phyloP scores from a whole-genome alignment of 2,113 vertebrate genomes.

The Poeciliopsis turrubarensis region DNA sequence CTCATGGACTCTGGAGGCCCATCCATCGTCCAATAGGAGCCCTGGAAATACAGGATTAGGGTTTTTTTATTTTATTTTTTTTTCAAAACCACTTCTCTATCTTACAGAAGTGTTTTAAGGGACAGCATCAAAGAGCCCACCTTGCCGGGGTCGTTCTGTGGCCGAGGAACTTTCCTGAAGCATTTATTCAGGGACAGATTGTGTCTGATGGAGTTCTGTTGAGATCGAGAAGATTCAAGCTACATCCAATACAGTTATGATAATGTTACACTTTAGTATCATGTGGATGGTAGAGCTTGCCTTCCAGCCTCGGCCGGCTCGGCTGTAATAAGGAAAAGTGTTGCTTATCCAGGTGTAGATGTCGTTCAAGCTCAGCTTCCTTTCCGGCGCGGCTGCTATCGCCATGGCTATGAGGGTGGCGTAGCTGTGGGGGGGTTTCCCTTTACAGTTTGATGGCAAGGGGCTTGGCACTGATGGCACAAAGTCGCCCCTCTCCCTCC shows the following conservation, averaged over 20 bases:
- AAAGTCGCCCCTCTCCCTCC: slow-evolving; percentile 80
- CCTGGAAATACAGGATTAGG: slow-evolving; percentile 77
- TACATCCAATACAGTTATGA: background rate
- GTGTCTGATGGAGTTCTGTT: slow-evolving; percentile 96
- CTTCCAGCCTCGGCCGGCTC: slow-evolving; percentile 96
- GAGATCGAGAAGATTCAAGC: slow-evolving; percentile 10
- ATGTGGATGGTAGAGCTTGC: slow-evolving; percentile 61
- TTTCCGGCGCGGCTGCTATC: slow-evolving; percentile 91
- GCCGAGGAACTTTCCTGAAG: slow-evolving; percentile 96
- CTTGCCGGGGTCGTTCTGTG: slow-evolving; percentile 95
- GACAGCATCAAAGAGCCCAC: slow-evolving; percentile 66
- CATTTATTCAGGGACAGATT: slow-evolving; percentile 98
- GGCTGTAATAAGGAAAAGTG: slow-evolving; percentile 93
- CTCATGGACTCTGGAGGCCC: slow-evolving; percentile 78
- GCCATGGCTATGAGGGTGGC: slow-evolving; percentile 96
- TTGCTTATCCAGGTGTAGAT: slow-evolving; percentile 99
- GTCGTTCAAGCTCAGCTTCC: slow-evolving; percentile 94
- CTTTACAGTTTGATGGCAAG: slow-evolving; percentile 85
- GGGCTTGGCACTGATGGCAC: slow-evolving; percentile 63
- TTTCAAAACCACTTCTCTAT: background rate
- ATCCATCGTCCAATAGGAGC: slow-evolving; percentile 98
- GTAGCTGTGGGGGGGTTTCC: slow-evolving; percentile 96
- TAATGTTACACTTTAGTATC: background rate
- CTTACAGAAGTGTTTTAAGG: background rate
- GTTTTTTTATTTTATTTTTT: background rate